Percentiles rank a stretch among this genome's conserved stretches.
Conservation (phyloP, 1,140 invertebrate species). For the Drosophila mauritiana region DNA sequence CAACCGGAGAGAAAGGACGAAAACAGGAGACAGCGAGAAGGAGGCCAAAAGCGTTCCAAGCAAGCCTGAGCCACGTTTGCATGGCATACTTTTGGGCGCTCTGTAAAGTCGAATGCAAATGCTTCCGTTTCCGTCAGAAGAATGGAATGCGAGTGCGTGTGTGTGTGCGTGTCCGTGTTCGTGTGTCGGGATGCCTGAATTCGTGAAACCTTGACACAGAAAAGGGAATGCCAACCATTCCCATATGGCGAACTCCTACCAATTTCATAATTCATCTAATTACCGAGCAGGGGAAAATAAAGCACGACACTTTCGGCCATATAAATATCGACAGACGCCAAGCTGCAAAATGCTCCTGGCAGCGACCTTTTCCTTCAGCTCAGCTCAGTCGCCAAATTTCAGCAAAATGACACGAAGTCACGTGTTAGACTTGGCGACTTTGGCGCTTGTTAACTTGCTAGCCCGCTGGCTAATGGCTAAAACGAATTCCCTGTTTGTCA, state of each 20-base stretch:
- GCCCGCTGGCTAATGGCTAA: conserved; percentile 75
- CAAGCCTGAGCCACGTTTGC: conserved; percentile 12
- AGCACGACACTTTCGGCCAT: conserved; percentile 18
- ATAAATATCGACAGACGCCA: conserved; percentile 35
- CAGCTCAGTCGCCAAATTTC: conserved; percentile 52
- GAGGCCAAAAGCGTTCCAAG: conserved; percentile 3
- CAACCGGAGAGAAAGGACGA: background rate
- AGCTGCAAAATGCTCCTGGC: conserved; percentile 40
- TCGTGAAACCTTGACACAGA: conserved; percentile 43
- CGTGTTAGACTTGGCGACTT: conserved; percentile 81
- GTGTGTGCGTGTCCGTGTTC: conserved; percentile 1
- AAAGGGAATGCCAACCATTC: conserved; percentile 16
- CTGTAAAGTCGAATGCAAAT: conserved; percentile 50
- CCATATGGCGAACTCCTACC: conserved; percentile 17
- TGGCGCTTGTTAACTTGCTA: conserved; percentile 78
- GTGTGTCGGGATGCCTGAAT: conserved; percentile 1
- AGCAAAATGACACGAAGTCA: conserved; percentile 81
- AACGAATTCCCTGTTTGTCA: conserved; percentile 76
- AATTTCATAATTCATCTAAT: conserved; percentile 55
- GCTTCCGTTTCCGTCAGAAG: conserved; percentile 47
- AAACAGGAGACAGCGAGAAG: background rate
- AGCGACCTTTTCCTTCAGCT: conserved; percentile 32
- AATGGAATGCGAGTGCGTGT: conserved; percentile 9
- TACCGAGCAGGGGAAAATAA: conserved; percentile 42
- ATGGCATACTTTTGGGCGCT: conserved; percentile 60